Base-by-base conservation (phyloP, 2,797 vertebrate species). In the Hoplostethus atlanticus region DNA sequence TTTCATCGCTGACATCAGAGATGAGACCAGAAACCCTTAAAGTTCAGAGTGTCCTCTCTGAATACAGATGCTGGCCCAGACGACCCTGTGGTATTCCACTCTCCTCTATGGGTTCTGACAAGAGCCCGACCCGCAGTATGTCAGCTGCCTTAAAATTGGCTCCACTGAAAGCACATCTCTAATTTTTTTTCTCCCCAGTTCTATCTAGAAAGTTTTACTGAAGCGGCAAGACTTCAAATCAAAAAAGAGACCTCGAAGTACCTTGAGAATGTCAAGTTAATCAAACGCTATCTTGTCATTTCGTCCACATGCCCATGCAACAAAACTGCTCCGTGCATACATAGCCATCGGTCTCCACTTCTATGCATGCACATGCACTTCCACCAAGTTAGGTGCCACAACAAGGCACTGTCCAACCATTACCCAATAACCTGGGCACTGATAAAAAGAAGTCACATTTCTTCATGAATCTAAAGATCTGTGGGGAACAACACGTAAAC, bases 361-460 rank as follows among this genome's bases (percentile, higher is more conserved):
- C 56, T 82, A 82, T 89, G 83, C 92, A 93, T 90, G 88, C 89
- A 91, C 91, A 88, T 94, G 92, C 92, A 80, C 79, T 9, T 88
- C 63, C 70, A 85, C 61, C 76, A 66, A 58, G 21, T 21, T 21
- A 21, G 21, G 21, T 21, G 21, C 76, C 66, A 65, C 28, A 15
- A 70, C 52, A 54, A 76, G 40, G 52, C 68, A 77, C 62, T 84
- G 72, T 64, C 50, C 64, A 73, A 79, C 73, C 60, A 73, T 3
- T 73, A 73, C 53, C 65, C 63, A 38, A 70, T 48, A 57, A 82
- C 72, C 77, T 82, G 74, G 81, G 70, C 56, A 65, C 48, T 83
- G 72, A 84, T 62, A 84, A 79, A 84, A 79, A 69, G 87, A 84
- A 54, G 47, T 77, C 68, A 77, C 3, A 9, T 86, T 79, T 82